A percentile compares a stretch with the other conserved stretches of the same genome.
These are phyloP conservation scores for Microcebus ravelobensis DNA, from an alignment of 2,113 vertebrate genomes.

Conservation along the genomic window DNA sequence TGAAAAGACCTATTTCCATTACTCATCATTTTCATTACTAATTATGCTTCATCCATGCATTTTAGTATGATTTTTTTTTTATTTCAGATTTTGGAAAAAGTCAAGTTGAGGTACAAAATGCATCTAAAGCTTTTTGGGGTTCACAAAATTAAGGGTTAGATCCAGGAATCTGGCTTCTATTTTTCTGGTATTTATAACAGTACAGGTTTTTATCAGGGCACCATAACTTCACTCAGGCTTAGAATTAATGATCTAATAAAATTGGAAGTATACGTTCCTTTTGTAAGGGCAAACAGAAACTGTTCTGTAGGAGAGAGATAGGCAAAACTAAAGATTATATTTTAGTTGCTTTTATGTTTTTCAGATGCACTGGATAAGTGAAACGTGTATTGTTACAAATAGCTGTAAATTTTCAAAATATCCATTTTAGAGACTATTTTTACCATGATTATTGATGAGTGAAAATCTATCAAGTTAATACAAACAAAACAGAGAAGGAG, in stretches of 20 bases:
- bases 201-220: conserved; percentile 28
- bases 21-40: background rate
- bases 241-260: conserved; percentile 69
- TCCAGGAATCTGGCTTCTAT: background rate
- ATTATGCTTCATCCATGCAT: background rate
- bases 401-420: background rate
- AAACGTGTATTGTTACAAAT: background rate
- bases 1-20: background rate
- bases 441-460: background rate
- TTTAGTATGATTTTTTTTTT: background rate
- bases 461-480: background rate
- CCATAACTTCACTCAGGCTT: background rate
- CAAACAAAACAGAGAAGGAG: background rate
- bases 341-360: conserved; percentile 22
- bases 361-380: background rate
- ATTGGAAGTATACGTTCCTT: background rate
- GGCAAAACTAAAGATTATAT: conserved; percentile 2
- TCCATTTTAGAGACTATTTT: background rate
- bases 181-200: conserved; percentile 55
- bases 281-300: conserved; percentile 26
- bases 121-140: background rate
- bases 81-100: background rate
- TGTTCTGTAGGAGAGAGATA: conserved; percentile 21
- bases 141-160: conserved; percentile 38
- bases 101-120: background rate